Base-by-base conservation (phyloP, 2,797 vertebrate genomes). In the Platyrinchus mystaceus region DNA sequence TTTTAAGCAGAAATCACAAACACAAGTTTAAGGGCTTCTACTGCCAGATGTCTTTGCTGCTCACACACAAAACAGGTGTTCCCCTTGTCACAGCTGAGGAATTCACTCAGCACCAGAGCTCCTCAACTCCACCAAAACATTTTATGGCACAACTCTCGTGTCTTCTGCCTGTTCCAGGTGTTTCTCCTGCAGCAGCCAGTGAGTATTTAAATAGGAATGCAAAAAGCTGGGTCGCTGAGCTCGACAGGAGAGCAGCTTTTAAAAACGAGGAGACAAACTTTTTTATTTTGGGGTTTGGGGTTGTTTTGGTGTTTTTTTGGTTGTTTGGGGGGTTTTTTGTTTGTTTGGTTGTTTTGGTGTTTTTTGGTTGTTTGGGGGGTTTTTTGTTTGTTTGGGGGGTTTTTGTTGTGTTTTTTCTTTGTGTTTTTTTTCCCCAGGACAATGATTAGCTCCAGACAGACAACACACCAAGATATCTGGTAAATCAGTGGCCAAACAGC, bases 41-140 rank as follows among this genome's bases (percentile, higher is more conserved):
- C 59, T 60, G 52, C 68, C 96, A 95, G 87, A 68, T 89, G 81
- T 77, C 44, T 93, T 62, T 60, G 69, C 91, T 39, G 64, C 64
- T 96, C 60, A 32, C 55, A 64, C 47, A 93, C 47, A 63, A 66
- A 69, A 70, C 67, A 82, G 71, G 60, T 79, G 71, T 27, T 92
- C 55, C 68, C 77, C 91, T 56, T 20, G 79, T 91, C 81, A 75
- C 32, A 78, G 58, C 46, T 15, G 55, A 92, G 80, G 80, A 94
- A 89, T 75, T 78, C 46, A 14, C n/a, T 71, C 78, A 28, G 52
- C 53, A n/a, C 20, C 53, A 83, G 53, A 87, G 78, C 60, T 39
- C 43, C 64, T 43, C 3, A 43, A 46, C 6, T 0, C 19, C 12
- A 71, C n/a, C 34, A 27, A 14, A 36, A 28, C n/a, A 59, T 58